Evolutionary conservation across 2,888 invertebrate species (phyloP), one percentile per base, ranked within the genome.

Genomic region (Rhagophthalmus giganteus): DNA sequence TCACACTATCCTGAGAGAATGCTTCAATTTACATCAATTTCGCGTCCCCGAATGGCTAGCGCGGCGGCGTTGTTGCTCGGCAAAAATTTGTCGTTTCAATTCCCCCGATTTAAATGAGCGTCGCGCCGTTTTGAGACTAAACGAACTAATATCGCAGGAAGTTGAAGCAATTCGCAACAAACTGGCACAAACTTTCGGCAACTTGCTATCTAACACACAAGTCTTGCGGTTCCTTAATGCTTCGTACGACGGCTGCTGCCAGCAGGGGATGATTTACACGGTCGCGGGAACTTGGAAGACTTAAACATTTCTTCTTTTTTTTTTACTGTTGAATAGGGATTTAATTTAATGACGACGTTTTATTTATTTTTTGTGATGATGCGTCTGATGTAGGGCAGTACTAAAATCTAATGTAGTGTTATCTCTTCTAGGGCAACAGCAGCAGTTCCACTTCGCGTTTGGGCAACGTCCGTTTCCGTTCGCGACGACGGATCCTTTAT

Each of bases 381-480:
- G 25, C 9, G 26, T 28, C 24, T 34, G 34, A 14, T 28, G 45
- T 39, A 53, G 53, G 53, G 13, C 53, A 53, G 53, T 53, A 53
- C 44, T 53, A 48, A 46, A 50, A 38, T 33, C 46, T 47, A 51
- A 54, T 46, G 12, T 47, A 90, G 90, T 90, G 87, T 82, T 90
- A 78, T 89, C 89, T 78, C 85, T 91, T 84, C 80, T 88, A 94
- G 94, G 94, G 80, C 91, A 91, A 78, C 94, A 94, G 79, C 93
- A 94, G 78, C 93, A 93, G 81, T 93, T 94, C 77, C 92, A 94
- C 79, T 92, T 94, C 78, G 91, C 91, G 68, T 90, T 89, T 64
- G 90, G 90, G 28, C 90, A 91, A 74, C 82, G 91, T 58, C 90
- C 91, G 42, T 90, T 91, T 75, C 87, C 90, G 50, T 90, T 94